Evolutionary conservation across 30 jellyfish, hydroid and myxozoan genomes (phyloP).

Genomic region (Aurelia aurita): DNA sequence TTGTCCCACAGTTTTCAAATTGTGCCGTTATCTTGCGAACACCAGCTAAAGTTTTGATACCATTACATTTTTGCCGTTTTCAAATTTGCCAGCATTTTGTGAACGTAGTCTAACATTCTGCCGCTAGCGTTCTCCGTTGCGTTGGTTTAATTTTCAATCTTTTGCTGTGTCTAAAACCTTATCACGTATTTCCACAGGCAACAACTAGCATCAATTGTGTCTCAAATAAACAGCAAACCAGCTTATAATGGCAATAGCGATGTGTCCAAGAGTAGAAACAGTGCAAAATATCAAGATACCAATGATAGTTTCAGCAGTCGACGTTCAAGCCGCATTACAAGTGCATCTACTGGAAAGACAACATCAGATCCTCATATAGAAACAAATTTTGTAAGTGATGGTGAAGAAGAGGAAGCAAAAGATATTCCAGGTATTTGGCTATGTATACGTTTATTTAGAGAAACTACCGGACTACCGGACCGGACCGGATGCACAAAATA

Average conservation of each 20-base stretch:
- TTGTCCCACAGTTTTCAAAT: too few relatives aligned
- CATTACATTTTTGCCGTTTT: too few relatives aligned
- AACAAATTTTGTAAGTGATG: background rate
- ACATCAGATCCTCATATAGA: conserved; percentile 1
- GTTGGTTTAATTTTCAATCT: too few relatives aligned
- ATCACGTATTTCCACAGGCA: conserved; percentile 14
- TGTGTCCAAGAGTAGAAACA: background rate
- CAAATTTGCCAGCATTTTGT: too few relatives aligned
- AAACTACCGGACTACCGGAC: too few relatives aligned
- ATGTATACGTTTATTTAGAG: too few relatives aligned
- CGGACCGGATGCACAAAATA: too few relatives aligned
- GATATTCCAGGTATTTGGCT: conserved; percentile 49
- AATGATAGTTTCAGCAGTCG: conserved; percentile 50
- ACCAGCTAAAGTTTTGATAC: too few relatives aligned
- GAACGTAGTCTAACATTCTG: too few relatives aligned
- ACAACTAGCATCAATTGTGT: background rate
- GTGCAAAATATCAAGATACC: background rate
- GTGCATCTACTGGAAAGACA: conserved; percentile 22
- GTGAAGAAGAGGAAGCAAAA: conserved; percentile 2
- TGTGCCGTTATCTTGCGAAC: too few relatives aligned
- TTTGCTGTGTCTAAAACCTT: too few relatives aligned
- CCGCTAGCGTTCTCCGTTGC: too few relatives aligned
- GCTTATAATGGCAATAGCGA: background rate
- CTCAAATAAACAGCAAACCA: conserved; percentile 11
- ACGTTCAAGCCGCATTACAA: conserved; percentile 39